Conservation (phyloP, 2,113 vertebrate genomes). For the Mastomys natalensis region DNA sequence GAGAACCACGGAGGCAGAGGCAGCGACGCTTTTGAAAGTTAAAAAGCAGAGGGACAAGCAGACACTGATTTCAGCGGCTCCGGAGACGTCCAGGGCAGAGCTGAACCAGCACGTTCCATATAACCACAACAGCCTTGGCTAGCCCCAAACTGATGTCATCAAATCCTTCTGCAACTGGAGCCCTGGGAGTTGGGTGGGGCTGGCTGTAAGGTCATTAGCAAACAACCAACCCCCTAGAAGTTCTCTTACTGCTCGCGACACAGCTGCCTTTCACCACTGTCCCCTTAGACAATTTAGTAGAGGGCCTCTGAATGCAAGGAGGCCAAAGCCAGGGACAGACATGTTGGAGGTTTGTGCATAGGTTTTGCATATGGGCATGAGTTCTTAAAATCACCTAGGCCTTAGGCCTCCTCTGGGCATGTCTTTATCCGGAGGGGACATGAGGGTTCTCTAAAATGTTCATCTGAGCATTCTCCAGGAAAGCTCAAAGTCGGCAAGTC, state of each 20-base stretch:
- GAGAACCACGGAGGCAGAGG: neutral
- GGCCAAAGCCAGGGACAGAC: neutral
- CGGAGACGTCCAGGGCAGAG: neutral
- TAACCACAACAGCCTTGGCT: neutral
- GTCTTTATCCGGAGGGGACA: neutral
- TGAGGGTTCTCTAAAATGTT: neutral
- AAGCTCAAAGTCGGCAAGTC: neutral
- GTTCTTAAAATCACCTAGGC: neutral
- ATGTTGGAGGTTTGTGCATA: neutral
- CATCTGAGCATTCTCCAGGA: neutral
- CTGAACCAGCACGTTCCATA: neutral
- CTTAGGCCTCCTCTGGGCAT: neutral
- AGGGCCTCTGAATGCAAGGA: neutral
- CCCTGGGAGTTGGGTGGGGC: neutral
- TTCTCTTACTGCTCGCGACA: neutral
- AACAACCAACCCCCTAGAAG: neutral
- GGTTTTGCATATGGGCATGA: neutral
- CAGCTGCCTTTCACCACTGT: neutral
- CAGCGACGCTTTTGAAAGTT: neutral
- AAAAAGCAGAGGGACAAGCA: conserved; percentile 33
- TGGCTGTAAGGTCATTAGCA: neutral
- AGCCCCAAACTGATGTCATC: neutral
- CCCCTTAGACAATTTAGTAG: neutral
- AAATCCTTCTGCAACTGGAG: neutral
- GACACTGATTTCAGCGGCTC: neutral